These are phyloP conservation scores for Eugnorisma glareosa DNA, from an alignment of 2,888 invertebrate genomes.

Conservation along the genomic window DNA sequence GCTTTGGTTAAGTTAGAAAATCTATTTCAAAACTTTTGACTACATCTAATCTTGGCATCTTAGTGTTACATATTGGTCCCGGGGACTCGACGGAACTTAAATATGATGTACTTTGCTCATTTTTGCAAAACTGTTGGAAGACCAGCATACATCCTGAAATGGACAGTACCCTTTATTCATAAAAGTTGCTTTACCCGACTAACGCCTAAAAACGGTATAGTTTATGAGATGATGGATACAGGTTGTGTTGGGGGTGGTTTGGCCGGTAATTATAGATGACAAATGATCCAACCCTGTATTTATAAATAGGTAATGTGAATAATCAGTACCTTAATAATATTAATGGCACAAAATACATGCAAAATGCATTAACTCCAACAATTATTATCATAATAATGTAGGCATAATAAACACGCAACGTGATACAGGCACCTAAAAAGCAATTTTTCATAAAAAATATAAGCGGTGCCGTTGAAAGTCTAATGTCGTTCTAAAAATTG, in stretches of 20 bases:
- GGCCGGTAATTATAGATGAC: slow-evolving; percentile 4
- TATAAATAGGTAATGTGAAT: slow-evolving; percentile 31
- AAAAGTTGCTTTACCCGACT: neutral
- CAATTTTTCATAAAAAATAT: slow-evolving; percentile 28
- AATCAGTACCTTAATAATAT: slow-evolving; percentile 8
- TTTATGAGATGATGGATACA: neutral
- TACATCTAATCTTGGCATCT: neutral
- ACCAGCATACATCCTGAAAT: neutral
- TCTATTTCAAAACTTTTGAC: slow-evolving; percentile 29
- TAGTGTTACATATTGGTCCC: slow-evolving; percentile 7
- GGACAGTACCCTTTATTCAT: neutral
- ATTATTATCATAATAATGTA: slow-evolving; percentile 24
- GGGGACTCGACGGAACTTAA: no score
- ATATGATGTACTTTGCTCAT: neutral
- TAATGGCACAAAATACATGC: slow-evolving; percentile 43
- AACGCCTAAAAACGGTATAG: neutral
- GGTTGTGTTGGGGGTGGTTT: neutral
- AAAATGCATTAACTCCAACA: slow-evolving; percentile 51
- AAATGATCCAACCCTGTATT: slow-evolving; percentile 27
- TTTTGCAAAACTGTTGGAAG: neutral
- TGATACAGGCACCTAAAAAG: slow-evolving; percentile 16
- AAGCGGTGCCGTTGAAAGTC: slow-evolving; percentile 17
- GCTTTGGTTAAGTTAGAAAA: slow-evolving; percentile 28
- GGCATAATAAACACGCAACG: slow-evolving; percentile 50
- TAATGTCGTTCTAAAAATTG: slow-evolving; percentile 27